Evolutionary conservation across 2,888 invertebrate species (phyloP).

Genomic region (Gibbula magus): DNA sequence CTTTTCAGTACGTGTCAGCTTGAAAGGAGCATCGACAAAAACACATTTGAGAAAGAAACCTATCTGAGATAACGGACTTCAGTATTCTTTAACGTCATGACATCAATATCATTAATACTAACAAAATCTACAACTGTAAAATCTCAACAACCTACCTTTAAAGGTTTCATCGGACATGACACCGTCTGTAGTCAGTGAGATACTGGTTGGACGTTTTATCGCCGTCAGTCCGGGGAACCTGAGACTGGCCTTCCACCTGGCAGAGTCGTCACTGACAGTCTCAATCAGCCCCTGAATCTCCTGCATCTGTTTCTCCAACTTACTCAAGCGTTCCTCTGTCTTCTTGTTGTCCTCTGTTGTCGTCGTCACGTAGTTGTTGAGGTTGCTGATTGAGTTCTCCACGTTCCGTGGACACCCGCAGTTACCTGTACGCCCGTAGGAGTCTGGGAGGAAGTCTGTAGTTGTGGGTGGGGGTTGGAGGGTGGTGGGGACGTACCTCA

Average conservation of each 20-base stretch:
- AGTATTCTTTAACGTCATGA: too few species aligned
- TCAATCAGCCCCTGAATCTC: constrained; percentile 18
- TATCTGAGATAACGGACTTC: too few species aligned
- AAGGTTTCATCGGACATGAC: constrained; percentile 21
- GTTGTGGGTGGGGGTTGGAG: not conserved
- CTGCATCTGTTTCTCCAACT: constrained; percentile 20
- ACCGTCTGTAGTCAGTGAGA: not conserved
- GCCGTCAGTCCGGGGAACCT: constrained; percentile 28
- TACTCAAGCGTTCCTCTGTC: not conserved
- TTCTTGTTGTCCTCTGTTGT: constrained; percentile 9
- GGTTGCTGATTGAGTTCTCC: constrained; percentile 7
- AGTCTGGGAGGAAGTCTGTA: not conserved
- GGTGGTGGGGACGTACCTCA: not conserved
- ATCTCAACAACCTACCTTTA: constrained; percentile 21
- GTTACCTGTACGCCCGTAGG: not conserved
- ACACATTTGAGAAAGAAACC: too few species aligned
- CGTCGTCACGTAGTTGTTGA: constrained; percentile 13
- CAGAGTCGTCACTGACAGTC: constrained; percentile 12
- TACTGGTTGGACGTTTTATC: not conserved
- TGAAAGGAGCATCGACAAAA: too few species aligned
- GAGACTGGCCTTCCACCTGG: constrained; percentile 22
- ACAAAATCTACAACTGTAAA: too few species aligned
- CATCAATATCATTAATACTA: too few species aligned
- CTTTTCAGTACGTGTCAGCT: too few species aligned
- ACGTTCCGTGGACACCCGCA: constrained; percentile 18